phyloP scores from a whole-genome alignment of 2,888 invertebrate genomes.

The Orthosia gracilis region DNA sequence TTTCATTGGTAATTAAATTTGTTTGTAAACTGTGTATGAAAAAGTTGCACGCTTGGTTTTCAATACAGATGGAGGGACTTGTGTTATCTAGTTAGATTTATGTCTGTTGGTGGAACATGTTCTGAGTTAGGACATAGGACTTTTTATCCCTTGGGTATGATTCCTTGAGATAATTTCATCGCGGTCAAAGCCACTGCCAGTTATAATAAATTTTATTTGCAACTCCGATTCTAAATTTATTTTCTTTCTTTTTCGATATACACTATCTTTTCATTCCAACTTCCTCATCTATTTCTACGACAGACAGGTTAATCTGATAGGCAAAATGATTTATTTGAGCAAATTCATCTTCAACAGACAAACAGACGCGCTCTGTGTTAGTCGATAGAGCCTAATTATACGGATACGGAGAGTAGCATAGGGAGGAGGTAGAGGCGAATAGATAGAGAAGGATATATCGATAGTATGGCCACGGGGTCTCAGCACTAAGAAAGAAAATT shows the following conservation, averaged over 20 bases:
- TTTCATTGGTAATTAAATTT: too few species aligned
- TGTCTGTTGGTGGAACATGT: too few species aligned
- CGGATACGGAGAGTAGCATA: conserved; percentile 48
- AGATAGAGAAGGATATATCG: not conserved
- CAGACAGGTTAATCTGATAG: not conserved
- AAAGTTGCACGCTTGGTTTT: too few species aligned
- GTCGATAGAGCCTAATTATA: conserved; percentile 63
- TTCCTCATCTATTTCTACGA: conserved; percentile 13
- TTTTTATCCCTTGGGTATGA: too few species aligned
- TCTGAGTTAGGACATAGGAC: too few species aligned
- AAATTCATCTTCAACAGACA: conserved; percentile 51
- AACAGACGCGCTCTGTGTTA: conserved; percentile 50
- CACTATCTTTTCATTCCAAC: not conserved
- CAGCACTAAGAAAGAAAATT: too few species aligned
- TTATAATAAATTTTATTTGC: not conserved
- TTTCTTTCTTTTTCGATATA: not conserved
- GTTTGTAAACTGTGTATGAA: too few species aligned
- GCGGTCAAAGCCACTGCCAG: too few species aligned
- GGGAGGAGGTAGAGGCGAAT: conserved; percentile 32
- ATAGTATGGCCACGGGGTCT: too few species aligned
- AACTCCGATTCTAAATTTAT: not conserved
- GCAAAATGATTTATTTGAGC: conserved; percentile 42
- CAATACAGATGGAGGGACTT: too few species aligned
- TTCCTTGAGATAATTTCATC: too few species aligned
- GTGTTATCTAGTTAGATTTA: too few species aligned